Evolutionary conservation across 2,113 vertebrate genomes (phyloP), one percentile per base, ranked within the genome.

Genomic region (Morone saxatilis): DNA sequence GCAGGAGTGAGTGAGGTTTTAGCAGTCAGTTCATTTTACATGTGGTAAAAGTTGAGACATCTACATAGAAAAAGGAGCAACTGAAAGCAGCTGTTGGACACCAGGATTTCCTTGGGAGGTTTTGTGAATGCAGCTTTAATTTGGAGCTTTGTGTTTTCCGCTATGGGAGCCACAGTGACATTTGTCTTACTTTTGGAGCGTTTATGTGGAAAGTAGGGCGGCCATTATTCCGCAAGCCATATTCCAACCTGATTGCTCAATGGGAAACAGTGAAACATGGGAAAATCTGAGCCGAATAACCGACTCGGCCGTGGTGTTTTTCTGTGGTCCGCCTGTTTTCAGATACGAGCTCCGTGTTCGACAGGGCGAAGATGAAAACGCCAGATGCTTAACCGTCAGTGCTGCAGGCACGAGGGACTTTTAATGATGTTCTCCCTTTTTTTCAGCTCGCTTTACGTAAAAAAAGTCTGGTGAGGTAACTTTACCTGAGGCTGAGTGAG

Each of bases 241-340:
- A 65, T 85, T 81, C 81, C 72, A 74, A 80, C 74, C 59, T 8
- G 45, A 40, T 57, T 86, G 69, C 61, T 67, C 40, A 51, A 79
- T 89, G 66, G 92, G 91, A 92, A 91, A 92, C 62, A 77, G 80
- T 90, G 89, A 92, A 86, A 85, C 89, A 85, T 68, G 80, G 85
- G 62, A 78, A 89, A 91, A 70, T 75, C 0, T 87, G 87, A 88
- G 79, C 54, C 38, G n/a, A 75, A 25, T 59, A 47, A 56, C 50
- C 4, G 19, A 70, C 68, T 68, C 36, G 31, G 62, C 71, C 25
- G 1, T 40, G 56, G 38, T 70, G 50, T 80, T 75, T 31, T 81
- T n/a, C 59, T 62, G 56, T 48, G 0, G 38, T 51, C 53, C 53
- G 9, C 31, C 47, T 77, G 59, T 31, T 48, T 71, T 43, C 63